These are phyloP conservation scores for Calameuta pallipes DNA, from an alignment of 2,888 invertebrate species.

Conservation along the genomic window DNA sequence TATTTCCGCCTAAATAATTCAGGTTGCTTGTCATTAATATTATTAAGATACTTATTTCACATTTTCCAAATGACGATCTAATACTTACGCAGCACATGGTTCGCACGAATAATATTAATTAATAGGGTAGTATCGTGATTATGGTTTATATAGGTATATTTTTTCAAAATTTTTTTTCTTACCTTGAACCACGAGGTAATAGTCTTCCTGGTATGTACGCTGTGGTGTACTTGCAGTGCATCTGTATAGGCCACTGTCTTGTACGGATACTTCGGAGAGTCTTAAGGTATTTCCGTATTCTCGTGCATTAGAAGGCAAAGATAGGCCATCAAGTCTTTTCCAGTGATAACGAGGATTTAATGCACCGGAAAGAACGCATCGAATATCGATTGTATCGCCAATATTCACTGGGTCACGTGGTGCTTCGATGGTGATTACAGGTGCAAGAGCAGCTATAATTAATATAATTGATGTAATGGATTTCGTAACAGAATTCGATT, in stretches of 20 bases:
- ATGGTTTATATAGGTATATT: neutral
- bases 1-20: conserved; percentile 40
- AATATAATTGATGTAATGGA: neutral
- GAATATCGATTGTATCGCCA: conserved; percentile 74
- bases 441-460: conserved; percentile 46
- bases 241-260: conserved; percentile 77
- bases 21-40: neutral
- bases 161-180: conserved; percentile 29
- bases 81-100: conserved; percentile 3
- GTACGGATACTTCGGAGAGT: conserved; percentile 70
- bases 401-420: conserved; percentile 67
- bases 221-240: conserved; percentile 72
- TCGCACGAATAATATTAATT: conserved; percentile 12
- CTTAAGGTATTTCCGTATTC: conserved; percentile 71
- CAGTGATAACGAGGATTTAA: conserved; percentile 66
- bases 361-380: conserved; percentile 72
- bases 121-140: neutral
- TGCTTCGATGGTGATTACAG: conserved; percentile 58
- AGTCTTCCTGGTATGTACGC: conserved; percentile 70
- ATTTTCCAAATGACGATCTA: neutral
- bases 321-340: conserved; percentile 70
- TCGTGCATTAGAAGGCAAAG: conserved; percentile 71
- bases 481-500: neutral
- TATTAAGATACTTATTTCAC: neutral
- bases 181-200: conserved; percentile 72